Conservation (phyloP, 1,140 invertebrate genomes). For the Homalodisca vitripennis region DNA sequence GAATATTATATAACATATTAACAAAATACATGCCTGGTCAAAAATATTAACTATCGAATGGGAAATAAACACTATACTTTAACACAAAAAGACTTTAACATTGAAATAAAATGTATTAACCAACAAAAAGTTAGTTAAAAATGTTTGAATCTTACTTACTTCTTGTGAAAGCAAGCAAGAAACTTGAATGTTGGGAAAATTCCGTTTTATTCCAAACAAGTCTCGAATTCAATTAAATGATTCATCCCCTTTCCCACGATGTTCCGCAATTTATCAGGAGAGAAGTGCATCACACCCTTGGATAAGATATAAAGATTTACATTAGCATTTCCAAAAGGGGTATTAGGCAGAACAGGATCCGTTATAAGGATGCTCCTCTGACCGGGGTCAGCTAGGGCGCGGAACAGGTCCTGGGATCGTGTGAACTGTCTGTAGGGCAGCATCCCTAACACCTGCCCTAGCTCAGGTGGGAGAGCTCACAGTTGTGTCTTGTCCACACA, state of each 20-base stretch:
- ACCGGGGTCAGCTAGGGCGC: not conserved
- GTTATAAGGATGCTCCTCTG: not conserved
- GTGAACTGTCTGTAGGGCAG: not conserved
- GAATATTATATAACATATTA: too few relatives aligned
- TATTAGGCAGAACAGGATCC: conserved; percentile 7
- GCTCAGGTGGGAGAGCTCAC: not conserved
- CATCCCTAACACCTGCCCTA: not conserved
- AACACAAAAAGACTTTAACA: too few relatives aligned
- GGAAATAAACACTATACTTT: too few relatives aligned
- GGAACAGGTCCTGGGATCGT: not conserved
- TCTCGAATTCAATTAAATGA: too few relatives aligned
- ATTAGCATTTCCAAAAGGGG: not conserved
- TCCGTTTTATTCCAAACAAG: too few relatives aligned
- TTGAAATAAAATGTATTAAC: too few relatives aligned
- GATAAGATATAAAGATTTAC: not conserved
- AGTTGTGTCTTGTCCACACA: not conserved
- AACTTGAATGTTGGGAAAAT: too few relatives aligned
- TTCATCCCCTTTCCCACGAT: not conserved
- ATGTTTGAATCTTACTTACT: too few relatives aligned
- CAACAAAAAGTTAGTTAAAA: too few relatives aligned
- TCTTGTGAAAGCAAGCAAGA: too few relatives aligned
- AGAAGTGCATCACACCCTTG: not conserved
- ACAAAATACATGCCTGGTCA: too few relatives aligned
- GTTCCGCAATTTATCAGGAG: not conserved
- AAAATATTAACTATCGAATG: too few relatives aligned